Conservation (phyloP, 2,113 vertebrate species). For the Cercopithecus mona region DNA sequence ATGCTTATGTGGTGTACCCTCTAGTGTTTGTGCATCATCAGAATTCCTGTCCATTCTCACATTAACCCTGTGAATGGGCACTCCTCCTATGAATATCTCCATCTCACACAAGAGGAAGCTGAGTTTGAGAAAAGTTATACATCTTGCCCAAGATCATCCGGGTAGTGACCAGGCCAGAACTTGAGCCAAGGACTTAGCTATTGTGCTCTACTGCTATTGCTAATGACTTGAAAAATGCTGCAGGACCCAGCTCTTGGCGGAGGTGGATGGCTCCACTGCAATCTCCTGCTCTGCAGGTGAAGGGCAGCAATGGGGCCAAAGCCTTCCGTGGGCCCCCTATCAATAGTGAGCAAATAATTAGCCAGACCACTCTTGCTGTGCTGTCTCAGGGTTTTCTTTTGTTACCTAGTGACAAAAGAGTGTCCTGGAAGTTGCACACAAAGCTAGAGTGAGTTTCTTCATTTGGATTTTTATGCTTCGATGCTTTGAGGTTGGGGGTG, state of each 20-base stretch:
- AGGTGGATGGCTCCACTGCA: accelerated
- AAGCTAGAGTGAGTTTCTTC: not conserved
- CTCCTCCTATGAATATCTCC: not conserved
- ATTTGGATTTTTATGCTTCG: not conserved
- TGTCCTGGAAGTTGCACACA: conserved; percentile 39
- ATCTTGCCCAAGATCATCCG: not conserved
- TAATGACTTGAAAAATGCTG: not conserved
- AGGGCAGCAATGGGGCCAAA: not conserved
- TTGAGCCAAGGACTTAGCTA: accelerated
- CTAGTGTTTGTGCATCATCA: accelerated
- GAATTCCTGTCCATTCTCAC: not conserved
- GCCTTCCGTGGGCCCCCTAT: accelerated
- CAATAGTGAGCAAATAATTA: not conserved
- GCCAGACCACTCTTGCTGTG: accelerated
- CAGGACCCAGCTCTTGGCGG: accelerated
- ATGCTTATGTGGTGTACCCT: not conserved
- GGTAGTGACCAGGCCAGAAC: not conserved
- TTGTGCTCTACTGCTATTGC: not conserved
- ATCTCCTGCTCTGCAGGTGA: not conserved
- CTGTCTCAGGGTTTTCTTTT: not conserved
- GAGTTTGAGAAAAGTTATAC: not conserved
- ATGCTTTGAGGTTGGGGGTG: conserved; percentile 41
- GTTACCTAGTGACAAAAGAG: conserved; percentile 33
- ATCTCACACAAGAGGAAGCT: not conserved
- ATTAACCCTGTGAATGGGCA: not conserved